These are phyloP conservation scores for Drosophila flavopinicola DNA, from an alignment of 2,888 invertebrate genomes.

Conservation along the genomic window DNA sequence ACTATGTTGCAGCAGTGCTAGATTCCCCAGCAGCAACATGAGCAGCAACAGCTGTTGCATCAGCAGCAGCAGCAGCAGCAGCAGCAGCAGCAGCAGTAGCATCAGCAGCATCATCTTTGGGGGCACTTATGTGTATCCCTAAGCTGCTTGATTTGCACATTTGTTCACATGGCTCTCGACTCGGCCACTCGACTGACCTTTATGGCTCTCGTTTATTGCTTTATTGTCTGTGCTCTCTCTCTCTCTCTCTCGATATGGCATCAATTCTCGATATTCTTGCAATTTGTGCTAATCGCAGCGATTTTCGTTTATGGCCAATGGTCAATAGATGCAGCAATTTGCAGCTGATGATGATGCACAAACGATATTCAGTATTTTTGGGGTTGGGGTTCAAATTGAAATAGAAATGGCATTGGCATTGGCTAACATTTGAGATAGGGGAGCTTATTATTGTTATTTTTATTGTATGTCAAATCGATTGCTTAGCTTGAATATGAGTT, in stretches of 20 bases:
- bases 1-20: too few species aligned
- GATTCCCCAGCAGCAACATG: too few species aligned
- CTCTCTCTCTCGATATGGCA: too few species aligned
- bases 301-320: slow-evolving; percentile 66
- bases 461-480: slow-evolving; percentile 23
- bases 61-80: too few species aligned
- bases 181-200: too few species aligned
- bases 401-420: slow-evolving; percentile 11
- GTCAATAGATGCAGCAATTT: slow-evolving; percentile 31
- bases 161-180: slow-evolving; percentile 38
- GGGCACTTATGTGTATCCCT: slow-evolving; percentile 82
- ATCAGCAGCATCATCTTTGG: too few species aligned
- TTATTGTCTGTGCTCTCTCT: slow-evolving; percentile 69
- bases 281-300: slow-evolving; percentile 74
- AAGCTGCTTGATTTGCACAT: slow-evolving; percentile 74
- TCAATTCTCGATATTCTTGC: slow-evolving; percentile 62
- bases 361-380: slow-evolving; percentile 31
- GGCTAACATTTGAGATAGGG: slow-evolving; percentile 15
- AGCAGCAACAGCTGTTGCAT: too few species aligned
- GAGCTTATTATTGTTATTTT: background rate
- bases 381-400: slow-evolving; percentile 26
- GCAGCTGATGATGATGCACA: slow-evolving; percentile 8
- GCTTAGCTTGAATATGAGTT: slow-evolving; percentile 20
- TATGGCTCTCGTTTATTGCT: slow-evolving; percentile 67
- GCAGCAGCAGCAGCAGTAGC: slow-evolving; percentile 11